A percentile compares a stretch with the other conserved stretches of the same genome.
Evolutionary conservation across 64 coral and sea anemone genomes (phyloP).

Genomic region (Stylophora pistillata): DNA sequence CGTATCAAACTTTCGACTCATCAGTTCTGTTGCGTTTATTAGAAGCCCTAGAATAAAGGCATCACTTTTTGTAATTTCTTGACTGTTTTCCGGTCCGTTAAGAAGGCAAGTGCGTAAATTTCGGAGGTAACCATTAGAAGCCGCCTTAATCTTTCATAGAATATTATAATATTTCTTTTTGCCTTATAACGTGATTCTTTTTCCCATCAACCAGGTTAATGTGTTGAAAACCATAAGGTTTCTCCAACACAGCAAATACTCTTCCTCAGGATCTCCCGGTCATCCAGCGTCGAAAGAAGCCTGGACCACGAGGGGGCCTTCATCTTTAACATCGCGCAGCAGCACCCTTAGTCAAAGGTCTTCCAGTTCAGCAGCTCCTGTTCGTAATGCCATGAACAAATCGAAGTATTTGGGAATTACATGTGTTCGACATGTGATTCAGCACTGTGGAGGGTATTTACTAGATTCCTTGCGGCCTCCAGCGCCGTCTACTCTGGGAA

Average conservation of each 20-base stretch:
- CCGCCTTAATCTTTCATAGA: too few species aligned
- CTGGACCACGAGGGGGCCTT: constrained; percentile 26
- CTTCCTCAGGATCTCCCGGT: not conserved
- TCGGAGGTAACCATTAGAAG: too few species aligned
- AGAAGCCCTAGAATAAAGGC: too few species aligned
- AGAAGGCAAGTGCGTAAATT: too few species aligned
- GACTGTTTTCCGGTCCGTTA: too few species aligned
- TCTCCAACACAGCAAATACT: constrained; percentile 28
- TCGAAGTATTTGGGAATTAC: constrained; percentile 49
- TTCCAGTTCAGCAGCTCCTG: not conserved
- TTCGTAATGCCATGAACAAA: constrained; percentile 47
- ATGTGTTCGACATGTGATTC: constrained; percentile 80
- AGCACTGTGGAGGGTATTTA: constrained; percentile 76
- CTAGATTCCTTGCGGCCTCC: constrained; percentile 72
- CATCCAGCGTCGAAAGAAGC: constrained; percentile 18
- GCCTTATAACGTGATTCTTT: not conserved
- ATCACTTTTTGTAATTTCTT: too few species aligned
- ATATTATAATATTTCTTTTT: not conserved
- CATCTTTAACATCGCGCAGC: constrained; percentile 16
- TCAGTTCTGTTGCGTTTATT: too few species aligned
- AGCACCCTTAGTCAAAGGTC: constrained; percentile 46
- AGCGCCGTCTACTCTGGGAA: constrained; percentile 15
- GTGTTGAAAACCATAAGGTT: constrained; percentile 66
- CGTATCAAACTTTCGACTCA: too few species aligned
- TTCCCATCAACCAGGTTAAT: constrained; percentile 12